Base-by-base conservation (phyloP, 1,140 invertebrate species). In the Latrodectus geometricus region DNA sequence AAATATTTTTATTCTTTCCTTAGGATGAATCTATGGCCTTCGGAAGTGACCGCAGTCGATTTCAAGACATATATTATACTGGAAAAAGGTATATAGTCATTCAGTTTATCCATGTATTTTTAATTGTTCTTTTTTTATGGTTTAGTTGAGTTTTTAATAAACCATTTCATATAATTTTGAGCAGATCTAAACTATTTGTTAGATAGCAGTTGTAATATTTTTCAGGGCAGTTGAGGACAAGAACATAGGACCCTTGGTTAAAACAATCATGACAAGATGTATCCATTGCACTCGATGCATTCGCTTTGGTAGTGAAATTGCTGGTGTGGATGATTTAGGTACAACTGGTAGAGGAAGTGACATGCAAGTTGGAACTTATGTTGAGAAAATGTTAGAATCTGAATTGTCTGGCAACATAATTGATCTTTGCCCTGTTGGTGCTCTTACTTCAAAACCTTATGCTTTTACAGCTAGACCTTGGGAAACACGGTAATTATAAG, bases 211-310 rank as follows among this genome's bases (percentile, higher is more conserved):
- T 65, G 56, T 85, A 74, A 61, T 89, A 89, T 54, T 89, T 90
- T 80, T 69, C 89, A 95, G 98, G 89, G 98, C 98, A 89, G 98
- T 99, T 1, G 98, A 99, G 92, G 98, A 99, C 91, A 99, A 99
- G 92, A 96, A 99, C 92, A 95, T 99, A 89, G 99, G 99, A 5
- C 99, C 99, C 17, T 91, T 99, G 54, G 95, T 99, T 3, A 99
- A 99, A 91, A 99, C 98, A 0, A 95, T 98, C n/a, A 99, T 99
- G 99, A 99, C 98, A 0, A 94, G 99, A 78, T 99, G 99, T 91
- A 99, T 99, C 91, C 99, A 99, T 91, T 99, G 99, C 91, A 99
- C 99, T 0, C 93, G 99, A 21, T 99, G 99, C 91, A 97, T 99
- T 89, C 94, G 99, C 86, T 98, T 98, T 92, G 97, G 96, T 4